A percentile compares a stretch with the other conserved stretches of the same genome.
phyloP scores from a whole-genome alignment of 2,797 vertebrate genomes.

The Adelosebastes latens region DNA sequence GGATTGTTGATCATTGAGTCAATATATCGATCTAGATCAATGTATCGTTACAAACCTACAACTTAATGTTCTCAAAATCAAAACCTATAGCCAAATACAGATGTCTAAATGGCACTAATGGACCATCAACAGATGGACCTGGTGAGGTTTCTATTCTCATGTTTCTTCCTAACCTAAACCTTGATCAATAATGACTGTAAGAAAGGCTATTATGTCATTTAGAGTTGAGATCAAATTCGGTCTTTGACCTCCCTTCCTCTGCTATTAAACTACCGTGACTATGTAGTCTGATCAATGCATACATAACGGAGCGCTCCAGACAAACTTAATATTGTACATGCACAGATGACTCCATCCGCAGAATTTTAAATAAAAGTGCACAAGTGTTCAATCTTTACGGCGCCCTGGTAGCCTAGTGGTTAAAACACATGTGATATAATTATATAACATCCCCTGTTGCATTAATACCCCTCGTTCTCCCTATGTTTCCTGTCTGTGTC shows the following conservation, averaged over 20 bases:
- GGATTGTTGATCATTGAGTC: no score
- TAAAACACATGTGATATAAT: background rate
- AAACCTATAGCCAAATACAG: background rate
- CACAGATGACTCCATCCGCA: background rate
- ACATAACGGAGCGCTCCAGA: background rate
- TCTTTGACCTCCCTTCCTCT: background rate
- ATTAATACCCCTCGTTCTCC: background rate
- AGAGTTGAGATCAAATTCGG: background rate
- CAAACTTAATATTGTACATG: no score
- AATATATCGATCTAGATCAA: no score
- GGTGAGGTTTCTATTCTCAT: conserved; percentile 31
- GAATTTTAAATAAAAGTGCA: background rate
- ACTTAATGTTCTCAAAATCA: background rate
- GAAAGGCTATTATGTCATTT: conserved; percentile 10
- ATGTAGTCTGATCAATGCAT: background rate
- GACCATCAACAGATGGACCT: conserved; percentile 25
- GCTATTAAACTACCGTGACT: background rate
- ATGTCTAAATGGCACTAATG: conserved; percentile 29
- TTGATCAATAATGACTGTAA: conserved; percentile 53
- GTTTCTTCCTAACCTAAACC: conserved; percentile 46
- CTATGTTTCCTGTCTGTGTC: background rate
- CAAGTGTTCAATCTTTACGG: background rate
- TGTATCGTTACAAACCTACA: no score
- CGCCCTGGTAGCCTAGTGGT: background rate
- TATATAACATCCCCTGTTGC: background rate